Evolutionary conservation across 23 tunicate species (phyloP).

Genomic region (Clavelina lepadiformis): DNA sequence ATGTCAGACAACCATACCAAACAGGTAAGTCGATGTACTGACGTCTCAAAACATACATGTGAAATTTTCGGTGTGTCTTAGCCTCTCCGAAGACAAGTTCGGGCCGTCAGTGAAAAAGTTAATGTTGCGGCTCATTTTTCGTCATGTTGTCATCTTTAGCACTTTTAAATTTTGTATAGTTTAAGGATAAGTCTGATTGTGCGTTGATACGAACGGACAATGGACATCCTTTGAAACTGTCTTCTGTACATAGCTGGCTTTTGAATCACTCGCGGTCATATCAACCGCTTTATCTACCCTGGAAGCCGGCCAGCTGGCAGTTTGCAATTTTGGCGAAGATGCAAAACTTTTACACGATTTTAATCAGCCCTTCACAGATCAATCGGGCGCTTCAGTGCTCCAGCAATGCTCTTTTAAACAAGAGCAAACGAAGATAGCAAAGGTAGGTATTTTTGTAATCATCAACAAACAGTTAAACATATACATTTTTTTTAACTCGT

Average conservation of each 20-base stretch:
- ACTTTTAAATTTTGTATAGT: too few species aligned
- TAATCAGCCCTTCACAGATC: constrained; percentile 71
- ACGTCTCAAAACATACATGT: too few species aligned
- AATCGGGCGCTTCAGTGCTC: constrained; percentile 65
- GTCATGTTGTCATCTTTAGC: too few species aligned
- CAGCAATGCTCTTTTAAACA: constrained; percentile 69
- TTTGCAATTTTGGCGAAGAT: constrained; percentile 81
- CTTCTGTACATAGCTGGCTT: constrained; percentile 80
- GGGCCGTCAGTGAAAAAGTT: too few species aligned
- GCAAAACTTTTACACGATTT: constrained; percentile 62
- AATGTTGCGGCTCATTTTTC: too few species aligned
- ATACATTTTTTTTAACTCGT: not conserved
- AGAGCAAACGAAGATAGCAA: constrained; percentile 75
- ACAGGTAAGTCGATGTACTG: constrained; percentile 27
- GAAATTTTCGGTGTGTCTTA: too few species aligned
- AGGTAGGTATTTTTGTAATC: constrained; percentile 35
- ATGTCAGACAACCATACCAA: constrained; percentile 96
- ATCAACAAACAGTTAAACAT: too few species aligned
- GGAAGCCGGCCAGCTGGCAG: constrained; percentile 80
- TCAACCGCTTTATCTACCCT: constrained; percentile 76
- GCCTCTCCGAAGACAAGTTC: too few species aligned
- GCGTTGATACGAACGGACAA: too few species aligned
- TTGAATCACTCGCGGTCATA: constrained; percentile 88
- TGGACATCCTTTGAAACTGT: too few species aligned
- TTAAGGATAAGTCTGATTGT: too few species aligned